A percentile compares a stretch with the other conserved stretches of the same genome.
These are phyloP conservation scores for Gavialis gangeticus DNA, from an alignment of 2,113 vertebrate species.

Conservation along the genomic window DNA sequence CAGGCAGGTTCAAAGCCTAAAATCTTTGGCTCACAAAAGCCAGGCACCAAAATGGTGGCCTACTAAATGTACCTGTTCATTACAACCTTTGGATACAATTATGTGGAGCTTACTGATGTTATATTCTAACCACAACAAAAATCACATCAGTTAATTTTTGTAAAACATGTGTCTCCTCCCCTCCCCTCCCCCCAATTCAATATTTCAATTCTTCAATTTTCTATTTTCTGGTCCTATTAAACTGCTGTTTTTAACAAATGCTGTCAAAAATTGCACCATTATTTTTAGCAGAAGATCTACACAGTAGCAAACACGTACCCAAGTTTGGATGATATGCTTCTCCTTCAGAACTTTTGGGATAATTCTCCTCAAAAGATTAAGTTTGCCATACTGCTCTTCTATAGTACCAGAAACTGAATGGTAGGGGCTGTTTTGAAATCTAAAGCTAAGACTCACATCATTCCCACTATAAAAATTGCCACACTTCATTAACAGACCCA, in stretches of 20 bases:
- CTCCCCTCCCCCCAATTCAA: neutral
- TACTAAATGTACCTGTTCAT: neutral
- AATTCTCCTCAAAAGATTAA: neutral
- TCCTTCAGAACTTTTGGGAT: neutral
- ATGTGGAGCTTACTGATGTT: neutral
- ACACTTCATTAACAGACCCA: too few species aligned
- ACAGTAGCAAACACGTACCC: neutral
- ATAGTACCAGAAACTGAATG: neutral
- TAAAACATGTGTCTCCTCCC: too few species aligned
- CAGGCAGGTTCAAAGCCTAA: neutral
- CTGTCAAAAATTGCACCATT: neutral
- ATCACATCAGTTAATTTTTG: too few species aligned
- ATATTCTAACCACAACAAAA: too few species aligned
- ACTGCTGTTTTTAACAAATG: neutral
- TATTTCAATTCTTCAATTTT: neutral
- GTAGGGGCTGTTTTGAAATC: neutral
- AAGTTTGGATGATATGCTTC: too few species aligned
- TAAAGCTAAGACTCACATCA: neutral
- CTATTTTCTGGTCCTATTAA: neutral
- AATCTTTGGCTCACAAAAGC: neutral
- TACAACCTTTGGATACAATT: neutral
- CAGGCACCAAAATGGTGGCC: neutral
- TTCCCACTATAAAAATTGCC: neutral
- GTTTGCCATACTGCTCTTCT: neutral
- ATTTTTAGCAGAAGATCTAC: neutral